Evolutionary conservation across 2,888 invertebrate species (phyloP), one percentile per base, ranked within the genome.

Genomic region (Alcis repandata): DNA sequence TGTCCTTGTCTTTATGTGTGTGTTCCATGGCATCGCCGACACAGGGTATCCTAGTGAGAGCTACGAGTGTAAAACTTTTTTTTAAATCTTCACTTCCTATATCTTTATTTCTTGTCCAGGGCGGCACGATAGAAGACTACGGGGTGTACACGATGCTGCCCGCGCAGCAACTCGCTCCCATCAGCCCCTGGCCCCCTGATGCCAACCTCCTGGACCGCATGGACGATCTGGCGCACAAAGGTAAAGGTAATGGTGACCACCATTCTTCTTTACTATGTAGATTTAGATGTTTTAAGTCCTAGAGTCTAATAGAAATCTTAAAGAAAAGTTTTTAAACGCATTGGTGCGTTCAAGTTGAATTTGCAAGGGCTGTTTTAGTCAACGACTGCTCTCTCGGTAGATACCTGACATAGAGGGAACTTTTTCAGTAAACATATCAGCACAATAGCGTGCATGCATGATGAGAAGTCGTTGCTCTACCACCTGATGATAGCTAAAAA

Each of bases 161-260:
- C 83, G 96, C 96, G 94, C 96, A 96, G 94, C 95, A 97, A 90
- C 95, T 97, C 79, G 95, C 96, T 82, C 96, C 96, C 83, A 96
- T 97, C 94, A 95, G 96, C 87, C 96, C 97, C 79, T 97, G 97
- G 97, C 96, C 96, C 69, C 95, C 97, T 77, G 96, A 97, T 88
- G 94, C 95, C 82, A 95, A 96, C 89, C 95, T 97, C 83, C 95
- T 97, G 81, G 97, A 97, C 94, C 94, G 97, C 80, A 95, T 97
- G 94, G 97, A 97, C 89, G 97, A 97, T 85, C 95, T 97, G 94
- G 96, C 96, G 79, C 97, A 97, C 94, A 97, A 97, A 96, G 97
- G 97, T 97, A 95, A 95, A 94, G 92, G 94, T 94, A 94, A 94
- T 90, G 91, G 92, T 90, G 87, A 85, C 81, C 81, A 79, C 89